phyloP scores from a whole-genome alignment of 2,113 vertebrate genomes.

The Nothobranchius furzeri region DNA sequence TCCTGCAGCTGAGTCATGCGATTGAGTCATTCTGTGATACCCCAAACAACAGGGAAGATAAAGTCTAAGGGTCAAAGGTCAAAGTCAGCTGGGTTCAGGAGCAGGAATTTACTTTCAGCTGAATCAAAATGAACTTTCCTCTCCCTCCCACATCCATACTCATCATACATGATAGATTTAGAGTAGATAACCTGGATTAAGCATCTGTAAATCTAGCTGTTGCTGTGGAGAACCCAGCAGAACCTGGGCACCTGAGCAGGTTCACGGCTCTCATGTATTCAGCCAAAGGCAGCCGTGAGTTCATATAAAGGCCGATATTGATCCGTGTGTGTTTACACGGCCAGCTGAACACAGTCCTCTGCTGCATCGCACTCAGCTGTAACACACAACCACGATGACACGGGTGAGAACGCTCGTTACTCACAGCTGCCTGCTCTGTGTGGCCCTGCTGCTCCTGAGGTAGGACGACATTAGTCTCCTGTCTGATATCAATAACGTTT shows the following conservation, averaged over 20 bases:
- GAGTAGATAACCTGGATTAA: too few relatives aligned
- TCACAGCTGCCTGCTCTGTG: constrained; percentile 22
- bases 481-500: neutral
- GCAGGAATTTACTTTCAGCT: too few relatives aligned
- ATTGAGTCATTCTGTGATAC: too few relatives aligned
- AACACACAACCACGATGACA: constrained; percentile 48
- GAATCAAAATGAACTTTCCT: too few relatives aligned
- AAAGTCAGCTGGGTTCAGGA: too few relatives aligned
- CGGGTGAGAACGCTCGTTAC: constrained; percentile 4
- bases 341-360: constrained; percentile 27
- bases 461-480: constrained; percentile 26
- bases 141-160: too few relatives aligned
- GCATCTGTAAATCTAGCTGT: too few relatives aligned
- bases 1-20: too few relatives aligned
- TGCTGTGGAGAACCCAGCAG: neutral
- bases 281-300: constrained; percentile 29
- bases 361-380: constrained; percentile 11
- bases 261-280: too few relatives aligned
- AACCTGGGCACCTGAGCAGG: neutral
- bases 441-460: constrained; percentile 57
- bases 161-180: too few relatives aligned
- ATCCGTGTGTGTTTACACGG: constrained; percentile 62
- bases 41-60: too few relatives aligned
- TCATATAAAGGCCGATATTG: constrained; percentile 53
- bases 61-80: too few relatives aligned